Evolutionary conservation across 2,113 vertebrate species (phyloP), one percentile per base, ranked within the genome.

Genomic region (Takifugu bimaculatus): DNA sequence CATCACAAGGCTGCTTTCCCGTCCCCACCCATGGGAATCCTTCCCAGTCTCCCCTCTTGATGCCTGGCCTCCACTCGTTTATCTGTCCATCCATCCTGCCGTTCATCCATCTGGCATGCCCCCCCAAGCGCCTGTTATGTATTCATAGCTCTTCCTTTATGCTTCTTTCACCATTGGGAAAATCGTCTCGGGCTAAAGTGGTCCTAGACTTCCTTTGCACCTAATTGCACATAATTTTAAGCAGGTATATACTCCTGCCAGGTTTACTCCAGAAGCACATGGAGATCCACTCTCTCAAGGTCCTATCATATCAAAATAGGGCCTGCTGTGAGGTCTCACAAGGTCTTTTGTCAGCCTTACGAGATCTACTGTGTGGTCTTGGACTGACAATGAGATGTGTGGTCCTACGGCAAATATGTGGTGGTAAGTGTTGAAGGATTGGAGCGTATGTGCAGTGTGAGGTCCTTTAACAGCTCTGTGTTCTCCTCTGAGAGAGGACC

Each of bases 321-420:
- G 26, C 68, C 81, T 5, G 7, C 50, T 75, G 80, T 78, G 75
- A 82, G 83, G 80, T 84, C 78, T 83, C 77, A 60, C 50, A 0
- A 79, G 79, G 78, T 78, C 83, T 83, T 86, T 82, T 78, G 80
- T 84, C 71, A 53, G 83, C 67, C 83, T 77, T 78, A 55, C 6
- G 72, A 82, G 80, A 65, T 78, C 74, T 27, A 59, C 59, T 82
- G 80, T 87, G 85, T 86, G 87, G 85, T 88, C 85, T 79, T 13
- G 26, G 63, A 71, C 68, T 65, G 63, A 61, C 26, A 52, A 50
- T 68, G 66, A 27, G 26, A 71, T 87, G 87, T 88, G 85, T 85
- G 85, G 85, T 88, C 83, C 50, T 5, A 67, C 62, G 63, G 54
- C 54, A 75, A 72, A 72, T 80, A 72, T 68, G 75, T 73, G 67